phyloP scores from a whole-genome alignment of 2,797 vertebrate genomes.

The Lepus townsendii region DNA sequence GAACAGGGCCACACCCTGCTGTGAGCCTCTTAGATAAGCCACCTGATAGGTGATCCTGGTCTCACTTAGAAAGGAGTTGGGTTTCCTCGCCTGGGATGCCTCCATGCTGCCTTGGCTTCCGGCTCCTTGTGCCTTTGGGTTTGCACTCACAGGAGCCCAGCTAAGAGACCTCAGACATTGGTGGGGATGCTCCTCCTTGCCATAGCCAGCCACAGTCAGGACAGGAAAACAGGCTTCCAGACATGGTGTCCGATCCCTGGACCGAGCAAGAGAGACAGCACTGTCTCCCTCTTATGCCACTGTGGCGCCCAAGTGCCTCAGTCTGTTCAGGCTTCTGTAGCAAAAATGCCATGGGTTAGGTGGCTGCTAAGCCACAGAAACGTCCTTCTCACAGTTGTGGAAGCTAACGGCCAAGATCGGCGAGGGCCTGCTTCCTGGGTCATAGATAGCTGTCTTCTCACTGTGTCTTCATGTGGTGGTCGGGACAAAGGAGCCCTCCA shows the following conservation, averaged over 20 bases:
- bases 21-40: not conserved
- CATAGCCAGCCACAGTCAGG: not conserved
- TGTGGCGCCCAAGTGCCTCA: not conserved
- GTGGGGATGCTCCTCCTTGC: not conserved
- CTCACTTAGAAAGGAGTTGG: constrained; percentile 25
- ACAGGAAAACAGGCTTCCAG: not conserved
- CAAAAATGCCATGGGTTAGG: not conserved
- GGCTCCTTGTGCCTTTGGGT: not conserved
- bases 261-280: not conserved
- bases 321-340: not conserved
- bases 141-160: not conserved
- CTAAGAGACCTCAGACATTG: not conserved
- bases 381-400: not conserved
- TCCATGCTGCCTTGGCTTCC: not conserved
- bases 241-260: not conserved
- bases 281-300: not conserved
- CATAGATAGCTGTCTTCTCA: not conserved
- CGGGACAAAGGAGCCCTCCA: not conserved
- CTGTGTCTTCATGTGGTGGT: not conserved
- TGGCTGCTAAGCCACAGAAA: not conserved
- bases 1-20: not conserved
- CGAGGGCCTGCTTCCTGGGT: not conserved
- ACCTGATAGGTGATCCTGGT: not conserved
- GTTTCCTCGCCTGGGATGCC: constrained; percentile 60
- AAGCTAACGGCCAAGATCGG: not conserved